Percentiles rank a stretch among this genome's conserved stretches.
These are phyloP conservation scores for Palythoa grandis DNA, from an alignment of 92 coral and sea anemone species.

Conservation along the genomic window DNA sequence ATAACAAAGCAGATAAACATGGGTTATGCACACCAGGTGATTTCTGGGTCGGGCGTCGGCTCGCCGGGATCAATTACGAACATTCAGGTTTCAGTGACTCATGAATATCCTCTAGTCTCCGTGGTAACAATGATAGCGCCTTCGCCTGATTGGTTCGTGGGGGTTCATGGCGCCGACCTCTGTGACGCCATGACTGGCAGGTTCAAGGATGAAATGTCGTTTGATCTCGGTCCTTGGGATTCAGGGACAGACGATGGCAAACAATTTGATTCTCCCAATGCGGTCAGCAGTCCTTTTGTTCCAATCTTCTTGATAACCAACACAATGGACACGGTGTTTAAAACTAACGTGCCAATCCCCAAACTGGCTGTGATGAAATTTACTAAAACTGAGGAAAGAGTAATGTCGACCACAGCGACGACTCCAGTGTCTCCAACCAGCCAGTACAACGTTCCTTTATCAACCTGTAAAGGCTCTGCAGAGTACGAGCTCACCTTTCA, in stretches of 20 bases:
- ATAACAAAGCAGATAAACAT: not conserved
- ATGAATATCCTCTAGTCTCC: conserved; percentile 40
- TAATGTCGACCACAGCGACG: not conserved
- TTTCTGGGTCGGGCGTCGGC: not conserved
- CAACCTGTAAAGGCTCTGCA: conserved; percentile 51
- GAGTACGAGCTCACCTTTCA: conserved; percentile 51
- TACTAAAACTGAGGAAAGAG: not conserved
- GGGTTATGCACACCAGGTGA: conserved; percentile 13
- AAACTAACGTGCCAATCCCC: not conserved
- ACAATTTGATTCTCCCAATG: conserved; percentile 2
- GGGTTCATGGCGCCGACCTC: conserved; percentile 46
- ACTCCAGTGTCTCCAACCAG: not conserved
- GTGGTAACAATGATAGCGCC: conserved; percentile 63
- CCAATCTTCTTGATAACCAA: conserved; percentile 41
- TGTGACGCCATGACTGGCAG: conserved; percentile 33
- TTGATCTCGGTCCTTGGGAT: conserved; percentile 56
- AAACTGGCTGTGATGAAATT: conserved; percentile 39
- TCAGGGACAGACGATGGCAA: conserved; percentile 48
- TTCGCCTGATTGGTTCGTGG: conserved; percentile 68
- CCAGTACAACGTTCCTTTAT: not conserved
- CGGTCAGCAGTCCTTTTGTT: not conserved
- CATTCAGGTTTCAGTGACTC: conserved; percentile 22
- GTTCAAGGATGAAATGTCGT: conserved; percentile 7
- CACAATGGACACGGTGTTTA: conserved; percentile 38
- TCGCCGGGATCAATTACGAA: conserved; percentile 1